These are phyloP conservation scores for Phrynocephalus guinanensis DNA, from an alignment of 2,797 vertebrate genomes.

Conservation along the genomic window DNA sequence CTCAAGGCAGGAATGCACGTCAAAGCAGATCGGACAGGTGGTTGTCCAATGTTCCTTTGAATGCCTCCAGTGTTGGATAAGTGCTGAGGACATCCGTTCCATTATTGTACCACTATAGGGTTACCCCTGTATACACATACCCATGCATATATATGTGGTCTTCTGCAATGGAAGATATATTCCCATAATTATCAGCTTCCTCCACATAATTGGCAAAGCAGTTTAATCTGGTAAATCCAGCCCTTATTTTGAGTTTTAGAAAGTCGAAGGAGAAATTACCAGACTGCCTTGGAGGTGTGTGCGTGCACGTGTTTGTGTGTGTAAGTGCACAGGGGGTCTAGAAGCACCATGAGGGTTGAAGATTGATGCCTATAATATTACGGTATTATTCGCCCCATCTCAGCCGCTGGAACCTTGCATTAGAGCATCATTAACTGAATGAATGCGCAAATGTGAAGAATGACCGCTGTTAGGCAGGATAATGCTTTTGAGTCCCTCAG, in stretches of 20 bases:
- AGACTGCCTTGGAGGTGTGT: too few relatives aligned
- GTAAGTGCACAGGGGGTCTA: background rate
- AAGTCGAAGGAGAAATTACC: background rate
- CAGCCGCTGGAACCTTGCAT: background rate
- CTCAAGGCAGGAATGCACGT: too few relatives aligned
- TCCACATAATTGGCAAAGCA: background rate
- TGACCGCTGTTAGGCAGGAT: background rate
- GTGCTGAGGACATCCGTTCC: too few relatives aligned
- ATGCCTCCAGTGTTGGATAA: too few relatives aligned
- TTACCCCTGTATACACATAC: too few relatives aligned
- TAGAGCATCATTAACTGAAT: constrained; percentile 26
- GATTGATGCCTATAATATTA: background rate
- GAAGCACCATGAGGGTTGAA: background rate
- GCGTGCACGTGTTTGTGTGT: too few relatives aligned
- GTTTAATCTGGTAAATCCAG: background rate
- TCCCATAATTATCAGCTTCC: background rate
- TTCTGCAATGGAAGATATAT: background rate
- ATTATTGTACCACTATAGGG: too few relatives aligned
- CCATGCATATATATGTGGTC: background rate
- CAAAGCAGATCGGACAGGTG: too few relatives aligned
- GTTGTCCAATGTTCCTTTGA: too few relatives aligned
- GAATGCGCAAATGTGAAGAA: constrained; percentile 22
- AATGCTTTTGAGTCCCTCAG: constrained; percentile 13
- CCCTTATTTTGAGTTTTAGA: background rate
- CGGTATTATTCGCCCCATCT: background rate